Conservation (phyloP, 2,797 vertebrate genomes). For the Sebastes miniatus region DNA sequence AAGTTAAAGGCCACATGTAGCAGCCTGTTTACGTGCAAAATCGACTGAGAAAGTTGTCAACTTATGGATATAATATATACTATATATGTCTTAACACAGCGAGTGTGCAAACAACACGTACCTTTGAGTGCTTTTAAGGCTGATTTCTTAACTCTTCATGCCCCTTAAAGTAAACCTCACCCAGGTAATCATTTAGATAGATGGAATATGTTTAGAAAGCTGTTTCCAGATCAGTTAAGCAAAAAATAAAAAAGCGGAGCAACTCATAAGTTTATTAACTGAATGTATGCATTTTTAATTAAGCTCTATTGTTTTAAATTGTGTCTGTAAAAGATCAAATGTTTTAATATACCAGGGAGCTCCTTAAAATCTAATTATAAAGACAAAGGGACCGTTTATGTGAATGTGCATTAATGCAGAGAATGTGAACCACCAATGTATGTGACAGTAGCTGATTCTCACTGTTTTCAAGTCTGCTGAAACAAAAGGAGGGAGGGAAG, state of each 20-base stretch:
- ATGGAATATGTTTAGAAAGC: not conserved
- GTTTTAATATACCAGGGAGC: not conserved
- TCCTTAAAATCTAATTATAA: slow-evolving; percentile 23
- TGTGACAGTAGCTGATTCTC: slow-evolving; percentile 9
- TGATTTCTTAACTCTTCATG: not conserved
- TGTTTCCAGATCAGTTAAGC: not conserved
- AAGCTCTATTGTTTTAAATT: not conserved
- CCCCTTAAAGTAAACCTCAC: not conserved
- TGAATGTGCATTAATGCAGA: not conserved
- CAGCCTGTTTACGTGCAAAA: not conserved
- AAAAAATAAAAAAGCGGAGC: not conserved
- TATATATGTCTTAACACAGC: not conserved
- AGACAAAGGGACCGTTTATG: slow-evolving; percentile 12
- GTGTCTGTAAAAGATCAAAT: not conserved
- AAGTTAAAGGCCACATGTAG: not conserved
- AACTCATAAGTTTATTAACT: not conserved
- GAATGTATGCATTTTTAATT: not conserved
- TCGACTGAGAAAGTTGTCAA: not conserved
- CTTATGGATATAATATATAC: not conserved
- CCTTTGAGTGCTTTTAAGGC: not conserved
- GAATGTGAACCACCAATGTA: not conserved
- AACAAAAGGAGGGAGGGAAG: slow-evolving; percentile 16
- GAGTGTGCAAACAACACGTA: not conserved
- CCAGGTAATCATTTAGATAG: not conserved
- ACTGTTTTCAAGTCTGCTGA: slow-evolving; percentile 13